A percentile compares a stretch with the other conserved stretches of the same genome.
Conservation (phyloP, 2,797 vertebrate genomes). For the Alauda arvensis region DNA sequence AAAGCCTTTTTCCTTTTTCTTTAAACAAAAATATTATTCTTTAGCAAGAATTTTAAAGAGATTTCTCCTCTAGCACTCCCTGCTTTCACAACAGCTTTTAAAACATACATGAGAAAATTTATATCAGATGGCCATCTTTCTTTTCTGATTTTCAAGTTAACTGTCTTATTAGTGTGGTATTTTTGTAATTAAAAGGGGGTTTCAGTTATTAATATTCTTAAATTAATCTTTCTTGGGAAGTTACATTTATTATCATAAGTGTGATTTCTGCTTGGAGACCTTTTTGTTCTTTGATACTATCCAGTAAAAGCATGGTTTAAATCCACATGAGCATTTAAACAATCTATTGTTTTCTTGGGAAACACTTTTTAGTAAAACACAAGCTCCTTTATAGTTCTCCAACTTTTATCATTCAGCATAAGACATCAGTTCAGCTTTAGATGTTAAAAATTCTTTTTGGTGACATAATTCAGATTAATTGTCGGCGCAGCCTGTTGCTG, state of each 20-base stretch:
- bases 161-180: background rate
- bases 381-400: background rate
- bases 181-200: background rate
- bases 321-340: background rate
- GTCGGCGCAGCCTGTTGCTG: background rate
- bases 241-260: background rate
- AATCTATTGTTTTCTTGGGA: background rate
- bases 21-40: background rate
- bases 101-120: background rate
- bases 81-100: background rate
- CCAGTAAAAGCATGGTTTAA: background rate
- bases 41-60: background rate
- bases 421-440: background rate
- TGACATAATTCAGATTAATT: background rate
- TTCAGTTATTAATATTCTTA: background rate
- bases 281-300: background rate
- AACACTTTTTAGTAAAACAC: background rate
- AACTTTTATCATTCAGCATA: background rate
- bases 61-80: background rate
- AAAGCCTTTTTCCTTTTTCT: background rate
- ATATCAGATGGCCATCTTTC: background rate
- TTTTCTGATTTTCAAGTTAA: background rate
- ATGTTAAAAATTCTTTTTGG: background rate
- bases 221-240: background rate
- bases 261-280: background rate